phyloP scores from a whole-genome alignment of 2,113 vertebrate genomes.

The Austrofundulus limnaeus region DNA sequence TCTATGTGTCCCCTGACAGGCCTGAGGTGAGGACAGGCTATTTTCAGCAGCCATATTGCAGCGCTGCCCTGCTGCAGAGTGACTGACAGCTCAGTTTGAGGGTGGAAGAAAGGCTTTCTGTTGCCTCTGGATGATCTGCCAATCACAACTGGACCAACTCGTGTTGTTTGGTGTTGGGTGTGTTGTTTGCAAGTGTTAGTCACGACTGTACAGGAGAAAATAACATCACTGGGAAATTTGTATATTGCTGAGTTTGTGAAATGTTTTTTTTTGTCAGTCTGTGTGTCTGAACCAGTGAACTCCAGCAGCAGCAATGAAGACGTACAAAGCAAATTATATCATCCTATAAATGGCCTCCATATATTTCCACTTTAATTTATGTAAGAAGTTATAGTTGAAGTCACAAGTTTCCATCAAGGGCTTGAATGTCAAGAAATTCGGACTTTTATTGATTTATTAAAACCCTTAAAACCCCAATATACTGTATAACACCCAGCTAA shows the following conservation, averaged over 20 bases:
- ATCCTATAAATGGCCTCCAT: no score
- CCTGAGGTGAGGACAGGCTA: constrained; percentile 49
- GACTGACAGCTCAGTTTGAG: constrained; percentile 65
- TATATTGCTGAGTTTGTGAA: background rate
- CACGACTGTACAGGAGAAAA: background rate
- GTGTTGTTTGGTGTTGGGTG: constrained; percentile 26
- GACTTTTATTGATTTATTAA: no score
- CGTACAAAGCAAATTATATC: no score
- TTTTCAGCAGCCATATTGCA: constrained; percentile 46
- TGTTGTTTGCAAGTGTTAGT: background rate
- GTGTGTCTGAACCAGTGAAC: background rate
- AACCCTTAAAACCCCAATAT: no score
- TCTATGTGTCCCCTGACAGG: constrained; percentile 35
- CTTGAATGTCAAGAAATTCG: no score
- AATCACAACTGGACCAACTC: constrained; percentile 49
- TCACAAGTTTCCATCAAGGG: no score
- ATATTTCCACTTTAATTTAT: no score
- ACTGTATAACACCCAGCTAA: no score
- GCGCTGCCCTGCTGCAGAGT: constrained; percentile 28
- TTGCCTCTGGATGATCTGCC: constrained; percentile 63
- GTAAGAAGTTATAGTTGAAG: no score
- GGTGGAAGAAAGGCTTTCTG: constrained; percentile 52
- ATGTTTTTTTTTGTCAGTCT: background rate
- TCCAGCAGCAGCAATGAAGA: background rate
- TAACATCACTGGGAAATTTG: constrained; percentile 3